These are phyloP conservation scores for Sorex araneus DNA, from an alignment of 2,113 vertebrate genomes.

Conservation along the genomic window DNA sequence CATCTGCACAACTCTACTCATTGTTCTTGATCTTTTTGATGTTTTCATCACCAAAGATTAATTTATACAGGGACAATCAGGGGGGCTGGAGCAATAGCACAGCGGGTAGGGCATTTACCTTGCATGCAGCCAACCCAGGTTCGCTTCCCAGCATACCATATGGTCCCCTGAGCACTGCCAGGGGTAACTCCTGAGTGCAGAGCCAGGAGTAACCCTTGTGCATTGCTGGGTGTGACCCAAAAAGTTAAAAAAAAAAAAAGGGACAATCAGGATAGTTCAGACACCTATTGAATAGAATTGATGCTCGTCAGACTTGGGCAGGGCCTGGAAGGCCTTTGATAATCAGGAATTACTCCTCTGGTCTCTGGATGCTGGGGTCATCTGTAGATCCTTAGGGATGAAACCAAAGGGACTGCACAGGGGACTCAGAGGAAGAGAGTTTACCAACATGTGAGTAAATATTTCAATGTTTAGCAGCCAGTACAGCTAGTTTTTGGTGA, in stretches of 20 bases:
- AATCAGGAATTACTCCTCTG: neutral
- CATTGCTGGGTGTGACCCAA: too few relatives aligned
- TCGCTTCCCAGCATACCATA: too few relatives aligned
- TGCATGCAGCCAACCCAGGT: too few relatives aligned
- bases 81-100: too few relatives aligned
- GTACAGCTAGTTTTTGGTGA: neutral
- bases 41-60: neutral
- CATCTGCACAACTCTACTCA: too few relatives aligned
- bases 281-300: neutral
- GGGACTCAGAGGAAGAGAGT: neutral
- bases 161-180: too few relatives aligned
- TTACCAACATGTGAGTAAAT: neutral
- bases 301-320: neutral
- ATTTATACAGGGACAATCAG: neutral
- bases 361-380: neutral
- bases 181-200: too few relatives aligned
- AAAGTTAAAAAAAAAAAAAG: too few relatives aligned
- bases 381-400: neutral
- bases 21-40: too few relatives aligned
- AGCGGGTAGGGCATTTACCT: too few relatives aligned
- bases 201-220: too few relatives aligned
- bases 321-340: neutral
- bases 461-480: neutral
- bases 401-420: neutral
- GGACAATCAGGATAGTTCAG: neutral